phyloP scores from a whole-genome alignment of 1,140 invertebrate species.

The Protaetia brevitarsis region DNA sequence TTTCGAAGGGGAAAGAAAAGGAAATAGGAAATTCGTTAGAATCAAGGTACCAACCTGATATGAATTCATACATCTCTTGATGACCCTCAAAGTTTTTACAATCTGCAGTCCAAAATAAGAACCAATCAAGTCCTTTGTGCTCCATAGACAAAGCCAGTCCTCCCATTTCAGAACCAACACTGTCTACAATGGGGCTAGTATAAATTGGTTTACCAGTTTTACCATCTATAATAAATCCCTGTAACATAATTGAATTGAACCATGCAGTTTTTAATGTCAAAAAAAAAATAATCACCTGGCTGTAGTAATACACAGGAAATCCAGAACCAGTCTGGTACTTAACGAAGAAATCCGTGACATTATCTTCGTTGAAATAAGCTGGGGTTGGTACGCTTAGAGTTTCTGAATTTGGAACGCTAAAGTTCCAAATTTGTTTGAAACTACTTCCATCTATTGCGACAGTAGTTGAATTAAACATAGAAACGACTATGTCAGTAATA shows the following conservation, averaged over 20 bases:
- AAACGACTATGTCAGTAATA: slow-evolving; percentile 68
- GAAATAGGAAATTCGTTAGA: too few relatives aligned
- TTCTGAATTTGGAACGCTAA: slow-evolving; percentile 61
- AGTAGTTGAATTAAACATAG: slow-evolving; percentile 71
- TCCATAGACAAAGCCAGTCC: slow-evolving; percentile 63
- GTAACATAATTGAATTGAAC: slow-evolving; percentile 49
- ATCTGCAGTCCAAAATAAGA: slow-evolving; percentile 71
- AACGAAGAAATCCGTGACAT: slow-evolving; percentile 78
- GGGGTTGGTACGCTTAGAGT: slow-evolving; percentile 72
- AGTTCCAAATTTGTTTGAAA: slow-evolving; percentile 70
- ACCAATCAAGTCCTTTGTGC: slow-evolving; percentile 68
- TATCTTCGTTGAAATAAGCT: slow-evolving; percentile 78
- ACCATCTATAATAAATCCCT: slow-evolving; percentile 65
- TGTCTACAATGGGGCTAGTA: slow-evolving; percentile 58
- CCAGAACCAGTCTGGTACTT: slow-evolving; percentile 62
- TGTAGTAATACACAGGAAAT: slow-evolving; percentile 56
- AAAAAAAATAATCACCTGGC: slow-evolving; percentile 53
- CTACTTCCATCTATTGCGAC: slow-evolving; percentile 69
- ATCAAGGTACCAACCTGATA: slow-evolving; percentile 18
- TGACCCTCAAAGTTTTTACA: slow-evolving; percentile 51
- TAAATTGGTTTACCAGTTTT: slow-evolving; percentile 65
- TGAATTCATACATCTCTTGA: slow-evolving; percentile 30
- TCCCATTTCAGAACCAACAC: slow-evolving; percentile 64
- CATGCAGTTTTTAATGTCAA: too few relatives aligned
- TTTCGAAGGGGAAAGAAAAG: too few relatives aligned